Evolutionary conservation across 1,140 invertebrate species (phyloP).

Genomic region (Drosophila novamexicana): DNA sequence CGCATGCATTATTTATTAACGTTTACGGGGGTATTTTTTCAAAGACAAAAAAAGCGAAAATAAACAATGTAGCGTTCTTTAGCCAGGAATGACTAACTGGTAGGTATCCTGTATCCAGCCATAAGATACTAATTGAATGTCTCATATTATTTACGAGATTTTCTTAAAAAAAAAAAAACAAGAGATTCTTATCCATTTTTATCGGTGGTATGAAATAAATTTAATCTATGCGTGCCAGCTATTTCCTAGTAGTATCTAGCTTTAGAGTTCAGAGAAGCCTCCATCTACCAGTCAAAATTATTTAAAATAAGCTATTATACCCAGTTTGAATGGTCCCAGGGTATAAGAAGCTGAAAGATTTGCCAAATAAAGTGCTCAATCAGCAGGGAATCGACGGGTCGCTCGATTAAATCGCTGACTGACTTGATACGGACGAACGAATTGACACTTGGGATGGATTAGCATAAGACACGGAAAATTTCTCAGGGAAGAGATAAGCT

Average conservation of each 20-base stretch:
- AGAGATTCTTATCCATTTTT: no score
- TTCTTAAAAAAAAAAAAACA: no score
- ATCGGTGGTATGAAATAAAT: no score
- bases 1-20: constrained; percentile 80
- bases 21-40: constrained; percentile 36
- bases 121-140: no score
- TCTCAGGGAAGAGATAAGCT: constrained; percentile 1
- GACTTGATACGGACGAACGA: constrained; percentile 68
- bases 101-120: no score
- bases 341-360: constrained; percentile 18
- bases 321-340: not conserved
- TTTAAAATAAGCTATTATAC: not conserved
- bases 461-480: constrained; percentile 58
- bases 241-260: no score
- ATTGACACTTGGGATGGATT: constrained; percentile 81
- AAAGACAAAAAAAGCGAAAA: constrained; percentile 45
- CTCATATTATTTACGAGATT: no score
- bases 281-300: not conserved
- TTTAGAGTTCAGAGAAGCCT: not conserved
- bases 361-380: constrained; percentile 71
- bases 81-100: no score
- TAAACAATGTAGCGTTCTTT: no score
- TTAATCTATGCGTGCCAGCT: no score
- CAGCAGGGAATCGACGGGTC: constrained; percentile 40
- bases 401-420: constrained; percentile 70